Percentiles rank a stretch among this genome's conserved stretches.
Evolutionary conservation across 2,888 invertebrate genomes (phyloP).

Genomic region (Steromphala cineraria): DNA sequence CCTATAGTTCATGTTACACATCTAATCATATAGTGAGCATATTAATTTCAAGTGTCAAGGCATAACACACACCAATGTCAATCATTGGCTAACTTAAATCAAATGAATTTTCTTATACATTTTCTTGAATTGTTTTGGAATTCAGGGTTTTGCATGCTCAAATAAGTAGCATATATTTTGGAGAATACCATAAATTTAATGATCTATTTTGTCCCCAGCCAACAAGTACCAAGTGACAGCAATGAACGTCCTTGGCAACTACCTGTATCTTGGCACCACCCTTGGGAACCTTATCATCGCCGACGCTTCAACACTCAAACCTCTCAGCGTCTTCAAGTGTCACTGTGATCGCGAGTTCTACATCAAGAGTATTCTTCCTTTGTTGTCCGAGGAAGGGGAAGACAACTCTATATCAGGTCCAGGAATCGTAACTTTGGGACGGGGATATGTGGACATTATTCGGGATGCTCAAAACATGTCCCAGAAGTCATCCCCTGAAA

Average conservation of each 20-base stretch:
- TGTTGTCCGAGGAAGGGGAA: slow-evolving; percentile 33
- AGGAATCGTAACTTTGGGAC: slow-evolving; percentile 60
- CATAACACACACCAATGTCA: too few relatives aligned
- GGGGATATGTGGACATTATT: slow-evolving; percentile 57
- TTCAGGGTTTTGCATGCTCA: neutral
- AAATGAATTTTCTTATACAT: neutral
- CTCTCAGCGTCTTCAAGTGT: slow-evolving; percentile 90
- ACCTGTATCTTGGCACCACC: slow-evolving; percentile 92
- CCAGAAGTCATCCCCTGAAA: neutral
- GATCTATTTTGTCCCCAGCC: slow-evolving; percentile 59
- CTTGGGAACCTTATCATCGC: slow-evolving; percentile 96
- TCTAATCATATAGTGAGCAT: too few relatives aligned
- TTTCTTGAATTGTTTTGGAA: neutral
- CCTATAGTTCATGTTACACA: too few relatives aligned
- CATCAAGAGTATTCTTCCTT: slow-evolving; percentile 58
- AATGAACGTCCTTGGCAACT: slow-evolving; percentile 79
- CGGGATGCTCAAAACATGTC: slow-evolving; percentile 17
- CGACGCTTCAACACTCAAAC: slow-evolving; percentile 86
- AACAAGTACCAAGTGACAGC: slow-evolving; percentile 81
- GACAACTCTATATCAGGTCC: slow-evolving; percentile 24
- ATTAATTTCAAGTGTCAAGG: too few relatives aligned
- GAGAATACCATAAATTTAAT: neutral
- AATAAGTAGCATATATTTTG: too few relatives aligned
- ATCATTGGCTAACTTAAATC: too few relatives aligned
- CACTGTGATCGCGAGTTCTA: slow-evolving; percentile 63